Conservation (phyloP, 2,888 invertebrate species). For the Stomorhina lunata region DNA sequence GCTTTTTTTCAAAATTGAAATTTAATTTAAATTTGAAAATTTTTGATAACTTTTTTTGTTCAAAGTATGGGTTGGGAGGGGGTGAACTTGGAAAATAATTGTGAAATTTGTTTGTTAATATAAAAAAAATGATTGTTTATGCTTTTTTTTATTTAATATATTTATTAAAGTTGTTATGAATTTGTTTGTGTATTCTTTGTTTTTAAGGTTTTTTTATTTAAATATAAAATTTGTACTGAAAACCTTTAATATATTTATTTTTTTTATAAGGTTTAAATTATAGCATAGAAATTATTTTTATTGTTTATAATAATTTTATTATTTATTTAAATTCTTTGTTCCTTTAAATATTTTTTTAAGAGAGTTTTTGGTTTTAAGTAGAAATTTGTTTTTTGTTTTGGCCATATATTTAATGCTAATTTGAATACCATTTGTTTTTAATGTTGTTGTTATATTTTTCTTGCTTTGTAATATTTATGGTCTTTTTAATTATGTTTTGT, state of each 20-base stretch:
- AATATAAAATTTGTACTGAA: slow-evolving; percentile 67
- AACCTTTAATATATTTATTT: slow-evolving; percentile 57
- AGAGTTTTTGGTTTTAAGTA: slow-evolving; percentile 44
- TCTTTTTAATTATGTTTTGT: slow-evolving; percentile 6
- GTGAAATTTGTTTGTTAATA: not conserved
- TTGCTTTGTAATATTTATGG: slow-evolving; percentile 43
- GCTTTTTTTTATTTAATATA: slow-evolving; percentile 34
- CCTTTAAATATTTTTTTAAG: slow-evolving; percentile 50
- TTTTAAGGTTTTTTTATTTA: slow-evolving; percentile 52
- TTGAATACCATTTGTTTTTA: slow-evolving; percentile 64
- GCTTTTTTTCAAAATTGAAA: not conserved
- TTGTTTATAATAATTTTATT: not conserved
- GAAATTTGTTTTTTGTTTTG: slow-evolving; percentile 55
- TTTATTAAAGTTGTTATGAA: slow-evolving; percentile 43
- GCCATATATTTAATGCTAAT: slow-evolving; percentile 66
- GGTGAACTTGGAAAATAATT: not conserved
- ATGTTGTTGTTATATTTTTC: slow-evolving; percentile 52
- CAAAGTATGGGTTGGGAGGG: not conserved
- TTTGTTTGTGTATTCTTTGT: slow-evolving; percentile 23
- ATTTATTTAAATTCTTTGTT: slow-evolving; percentile 60
- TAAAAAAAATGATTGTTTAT: slow-evolving; percentile 62
- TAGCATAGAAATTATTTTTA: slow-evolving; percentile 57
- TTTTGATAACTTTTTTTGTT: not conserved
- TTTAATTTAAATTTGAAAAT: slow-evolving; percentile 4
- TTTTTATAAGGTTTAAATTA: slow-evolving; percentile 63